phyloP scores from a whole-genome alignment of 2,888 invertebrate species.

The Halictus quadricinctus region DNA sequence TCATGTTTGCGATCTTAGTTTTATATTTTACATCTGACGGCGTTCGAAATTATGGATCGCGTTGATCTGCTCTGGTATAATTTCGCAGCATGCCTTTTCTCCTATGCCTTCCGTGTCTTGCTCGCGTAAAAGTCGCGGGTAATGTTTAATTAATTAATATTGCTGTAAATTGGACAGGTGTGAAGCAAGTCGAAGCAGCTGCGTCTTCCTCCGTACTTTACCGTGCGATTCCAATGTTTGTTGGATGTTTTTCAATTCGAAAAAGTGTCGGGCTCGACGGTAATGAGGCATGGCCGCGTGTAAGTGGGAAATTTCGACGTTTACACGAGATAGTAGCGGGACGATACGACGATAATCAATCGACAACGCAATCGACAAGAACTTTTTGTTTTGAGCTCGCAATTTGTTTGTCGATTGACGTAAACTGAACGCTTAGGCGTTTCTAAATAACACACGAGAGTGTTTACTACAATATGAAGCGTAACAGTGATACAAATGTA shows the following conservation, averaged over 20 bases:
- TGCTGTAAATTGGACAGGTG: not conserved
- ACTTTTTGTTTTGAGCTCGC: not conserved
- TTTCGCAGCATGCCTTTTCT: no score
- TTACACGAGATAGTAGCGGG: conserved; percentile 44
- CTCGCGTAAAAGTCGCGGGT: not conserved
- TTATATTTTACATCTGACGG: no score
- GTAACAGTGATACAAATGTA: no score
- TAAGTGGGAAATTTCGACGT: conserved; percentile 35
- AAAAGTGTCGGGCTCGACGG: not conserved
- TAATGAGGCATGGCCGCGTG: conserved; percentile 1
- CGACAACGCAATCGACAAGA: not conserved
- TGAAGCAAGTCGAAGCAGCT: not conserved
- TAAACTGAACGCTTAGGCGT: not conserved
- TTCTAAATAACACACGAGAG: not conserved
- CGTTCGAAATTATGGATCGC: no score
- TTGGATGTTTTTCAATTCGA: not conserved
- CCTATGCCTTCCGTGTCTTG: no score
- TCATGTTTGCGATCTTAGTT: no score
- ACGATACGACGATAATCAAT: conserved; percentile 38
- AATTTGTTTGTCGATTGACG: not conserved
- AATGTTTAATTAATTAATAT: not conserved
- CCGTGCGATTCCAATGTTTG: not conserved
- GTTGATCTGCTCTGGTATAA: no score
- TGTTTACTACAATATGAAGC: not conserved
- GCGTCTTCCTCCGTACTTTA: not conserved